These are phyloP conservation scores for Andrena praecox DNA, from an alignment of 2,888 invertebrate genomes.

Conservation along the genomic window DNA sequence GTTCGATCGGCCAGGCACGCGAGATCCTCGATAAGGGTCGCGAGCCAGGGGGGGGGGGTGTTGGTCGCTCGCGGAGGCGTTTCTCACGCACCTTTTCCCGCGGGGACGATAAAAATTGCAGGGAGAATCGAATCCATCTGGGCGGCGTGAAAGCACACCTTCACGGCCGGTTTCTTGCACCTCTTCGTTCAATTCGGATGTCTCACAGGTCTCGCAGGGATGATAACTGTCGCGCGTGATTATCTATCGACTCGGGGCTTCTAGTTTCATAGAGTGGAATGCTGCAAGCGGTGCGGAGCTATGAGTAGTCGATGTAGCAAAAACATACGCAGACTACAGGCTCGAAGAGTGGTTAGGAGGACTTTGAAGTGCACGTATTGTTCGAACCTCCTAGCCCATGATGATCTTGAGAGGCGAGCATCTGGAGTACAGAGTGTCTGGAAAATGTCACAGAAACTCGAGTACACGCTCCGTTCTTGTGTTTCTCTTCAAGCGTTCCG, in stretches of 20 bases:
- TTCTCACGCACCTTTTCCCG: conserved; percentile 37
- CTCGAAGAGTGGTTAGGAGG: too few relatives aligned
- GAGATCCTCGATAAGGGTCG: conserved; percentile 51
- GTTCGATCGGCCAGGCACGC: conserved; percentile 16
- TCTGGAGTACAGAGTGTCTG: not conserved
- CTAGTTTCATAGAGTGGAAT: too few relatives aligned
- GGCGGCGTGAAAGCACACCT: not conserved
- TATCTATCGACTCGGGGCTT: too few relatives aligned
- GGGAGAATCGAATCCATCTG: conserved; percentile 9
- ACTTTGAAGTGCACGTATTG: not conserved
- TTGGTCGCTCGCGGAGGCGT: conserved; percentile 25
- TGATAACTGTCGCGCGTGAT: too few relatives aligned
- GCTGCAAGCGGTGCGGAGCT: too few relatives aligned
- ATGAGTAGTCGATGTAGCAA: too few relatives aligned
- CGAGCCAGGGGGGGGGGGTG: conserved; percentile 7
- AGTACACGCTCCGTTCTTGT: not conserved
- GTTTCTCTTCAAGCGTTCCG: too few relatives aligned
- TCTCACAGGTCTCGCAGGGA: not conserved
- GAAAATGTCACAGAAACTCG: not conserved
- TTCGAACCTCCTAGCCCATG: not conserved
- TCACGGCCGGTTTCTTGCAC: not conserved
- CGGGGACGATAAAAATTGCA: not conserved
- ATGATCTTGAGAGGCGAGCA: not conserved
- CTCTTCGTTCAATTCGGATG: not conserved
- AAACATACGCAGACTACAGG: too few relatives aligned